Base-by-base conservation (phyloP, 2,888 invertebrate genomes). In the Phorcus lineatus region DNA sequence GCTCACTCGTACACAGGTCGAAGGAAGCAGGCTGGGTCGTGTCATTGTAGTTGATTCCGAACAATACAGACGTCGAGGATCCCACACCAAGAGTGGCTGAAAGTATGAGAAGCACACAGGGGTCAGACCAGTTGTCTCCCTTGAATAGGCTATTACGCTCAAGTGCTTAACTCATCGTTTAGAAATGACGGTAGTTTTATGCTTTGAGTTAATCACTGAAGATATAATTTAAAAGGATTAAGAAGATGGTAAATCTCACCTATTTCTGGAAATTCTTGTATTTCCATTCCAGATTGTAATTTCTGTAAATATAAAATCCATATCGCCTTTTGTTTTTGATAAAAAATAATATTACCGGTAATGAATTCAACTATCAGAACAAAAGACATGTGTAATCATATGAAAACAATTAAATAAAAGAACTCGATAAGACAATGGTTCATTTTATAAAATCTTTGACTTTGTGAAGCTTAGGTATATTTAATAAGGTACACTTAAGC, bases 11-110 rank as follows among this genome's bases (percentile, higher is more conserved):
- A 95, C 86, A 92, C 76, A 98, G 94, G 88, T 96, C 96, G 92
- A 98, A 96, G 84, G 95, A 95, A 0, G 97, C 96, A 0, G 97
- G 95, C 92, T 98, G 97, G 77, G 96, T 97, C 22, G 97, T 96
- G 93, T 98, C 98, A 82, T 97, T 97, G 93, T 97, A 98, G 94
- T 98, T 97, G 4, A 98, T 95, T 19, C 98, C 98, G 85, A 98
- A 92, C 0, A 96, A 95, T 7, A 95, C 95, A 24, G 95, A 94
- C 52, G 95, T 94, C n/a, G 95, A 94, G 36, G 95, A 95, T 75
- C 95, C 95, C 0, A 96, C 94, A 9, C 95, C 94, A 36, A 98
- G 93, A 4, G 92, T 90, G 70, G 88, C 91, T 92, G 87, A n/a
- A 78, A 80, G 47, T 47, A 13, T 7, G n/a, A 16, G 36, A 17